Percentiles rank a stretch among this genome's conserved stretches.
Conservation (phyloP, 2,888 invertebrate genomes). For the Hemaris fuciformis region DNA sequence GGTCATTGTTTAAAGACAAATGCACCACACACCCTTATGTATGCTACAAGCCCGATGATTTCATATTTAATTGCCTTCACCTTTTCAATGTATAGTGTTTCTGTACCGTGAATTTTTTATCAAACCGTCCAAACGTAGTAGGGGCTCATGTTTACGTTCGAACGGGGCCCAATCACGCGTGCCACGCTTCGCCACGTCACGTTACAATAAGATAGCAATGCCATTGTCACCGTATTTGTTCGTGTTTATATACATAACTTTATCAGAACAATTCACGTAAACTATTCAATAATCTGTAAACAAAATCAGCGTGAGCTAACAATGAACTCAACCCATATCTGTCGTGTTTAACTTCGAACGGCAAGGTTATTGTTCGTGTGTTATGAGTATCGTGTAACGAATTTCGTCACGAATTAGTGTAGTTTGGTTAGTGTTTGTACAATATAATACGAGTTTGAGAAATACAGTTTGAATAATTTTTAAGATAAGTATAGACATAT, state of each 20-base stretch:
- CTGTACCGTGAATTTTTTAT: not conserved
- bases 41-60: too few relatives aligned
- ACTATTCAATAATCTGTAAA: conserved; percentile 27
- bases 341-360: not conserved
- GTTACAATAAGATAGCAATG: conserved; percentile 55
- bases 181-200: conserved; percentile 46
- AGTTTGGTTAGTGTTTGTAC: too few relatives aligned
- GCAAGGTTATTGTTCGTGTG: not conserved
- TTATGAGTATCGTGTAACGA: not conserved
- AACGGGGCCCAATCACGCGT: conserved; percentile 62
- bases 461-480: too few relatives aligned
- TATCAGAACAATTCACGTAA: conserved; percentile 32
- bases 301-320: conserved; percentile 10
- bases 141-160: conserved; percentile 46
- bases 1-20: too few relatives aligned
- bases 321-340: not conserved
- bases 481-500: too few relatives aligned
- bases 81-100: too few relatives aligned
- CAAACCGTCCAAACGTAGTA: conserved; percentile 25
- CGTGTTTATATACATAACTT: conserved; percentile 41
- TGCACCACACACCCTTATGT: too few relatives aligned
- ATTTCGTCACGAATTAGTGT: not conserved
- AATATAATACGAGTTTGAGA: too few relatives aligned
- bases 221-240: conserved; percentile 55
- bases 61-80: too few relatives aligned